Base-by-base conservation (phyloP, 2,888 invertebrate genomes). In the Chalcosyrphus nemorum region DNA sequence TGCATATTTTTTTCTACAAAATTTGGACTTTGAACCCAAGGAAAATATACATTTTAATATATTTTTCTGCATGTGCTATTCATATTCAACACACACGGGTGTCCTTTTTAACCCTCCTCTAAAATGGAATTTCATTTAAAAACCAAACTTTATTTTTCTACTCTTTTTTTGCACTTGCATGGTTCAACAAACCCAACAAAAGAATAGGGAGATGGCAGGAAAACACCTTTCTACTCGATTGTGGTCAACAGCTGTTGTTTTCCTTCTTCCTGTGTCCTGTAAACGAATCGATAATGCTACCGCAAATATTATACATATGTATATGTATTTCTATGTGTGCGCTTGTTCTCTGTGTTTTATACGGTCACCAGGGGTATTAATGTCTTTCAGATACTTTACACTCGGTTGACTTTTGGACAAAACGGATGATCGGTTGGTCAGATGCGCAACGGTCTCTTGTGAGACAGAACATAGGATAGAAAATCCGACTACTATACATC, bases 191-290 rank as follows among this genome's bases (percentile, higher is more conserved):
- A 68, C 38, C 63, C 41, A 54, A 45, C 27, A 56, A 35, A 47
- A 50, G 47, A 19, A 24, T 17, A 50, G 45, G 38, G 35, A 38
- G 38, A 43, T 15, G 56, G 17, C 27, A 52, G 19, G 13, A 68
- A 24, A 17, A 15, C 21, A 72, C 50, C 57, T 59, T 41, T 66
- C 66, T 45, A 6, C 59, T 43, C n/a, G 72, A 66, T 47, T 70
- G 47, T 38, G 72, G 82, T 56, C 77, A 82, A 82, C 82, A 82
- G 77, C 82, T 82, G 82, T 77, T 82, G 66, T 66, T 72, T 82
- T 72, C 38, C 52, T 54, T 72, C 65, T 56, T 77, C 77, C 61
- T 77, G 77, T 35, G 66, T 77, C 59, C 66, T 47, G 54, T 43
- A 52, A 45, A 66, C 72, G 66, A 77, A 77, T 72, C 72, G 66